Evolutionary conservation across 2,888 invertebrate genomes (phyloP), one percentile per base, ranked within the genome.

Genomic region (Caenorhabditis sp.): DNA sequence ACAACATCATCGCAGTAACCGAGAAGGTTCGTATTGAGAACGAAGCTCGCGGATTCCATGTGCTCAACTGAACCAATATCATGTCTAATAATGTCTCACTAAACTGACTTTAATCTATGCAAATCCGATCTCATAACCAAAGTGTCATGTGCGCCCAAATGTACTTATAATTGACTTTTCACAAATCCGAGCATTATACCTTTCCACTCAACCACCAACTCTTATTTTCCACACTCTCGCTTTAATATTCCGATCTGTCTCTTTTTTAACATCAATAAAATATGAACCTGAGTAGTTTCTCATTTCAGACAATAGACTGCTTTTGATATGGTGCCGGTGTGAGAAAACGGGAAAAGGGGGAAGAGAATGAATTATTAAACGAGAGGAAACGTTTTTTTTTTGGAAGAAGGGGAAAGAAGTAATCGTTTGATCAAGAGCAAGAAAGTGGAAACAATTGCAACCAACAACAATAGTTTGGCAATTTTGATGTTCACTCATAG

Each of bases 31-130:
- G 76, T 6, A 15, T n/a, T 9, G 58, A 76, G 35, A 44, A 76
- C 51, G 67, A 35, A 40, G 24, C 22, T 6, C 67, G 76, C 20
- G 76, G 76, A 40, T 76, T 76, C 50, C 24, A 51, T 15, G 70
- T 61, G n/a, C 32, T 22, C n/a, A 35, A 60, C 18, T 69, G 26
- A 68, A 26, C 24, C 32, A 32, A 60, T 37, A 20, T 22, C 37
- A 20, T 18, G 4, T 18, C 50, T 18, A 50, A 50, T 28, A 26
- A 15, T 18, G n/a, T 18, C 9, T 47, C n/a, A 4, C 20, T 4
- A 47, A 18, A 18, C 9, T 13, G 40, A 40, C 40, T 40, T 40
- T 40, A 3, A 40, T 3, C 40, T n/a, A n/a, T n/a, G n/a, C n/a
- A n/a, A n/a, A n/a, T n/a, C n/a, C n/a, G n/a, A n/a, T n/a, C n/a